phyloP scores from a whole-genome alignment of 1,140 invertebrate genomes.

The Aphelenchoides fujianensis region DNA sequence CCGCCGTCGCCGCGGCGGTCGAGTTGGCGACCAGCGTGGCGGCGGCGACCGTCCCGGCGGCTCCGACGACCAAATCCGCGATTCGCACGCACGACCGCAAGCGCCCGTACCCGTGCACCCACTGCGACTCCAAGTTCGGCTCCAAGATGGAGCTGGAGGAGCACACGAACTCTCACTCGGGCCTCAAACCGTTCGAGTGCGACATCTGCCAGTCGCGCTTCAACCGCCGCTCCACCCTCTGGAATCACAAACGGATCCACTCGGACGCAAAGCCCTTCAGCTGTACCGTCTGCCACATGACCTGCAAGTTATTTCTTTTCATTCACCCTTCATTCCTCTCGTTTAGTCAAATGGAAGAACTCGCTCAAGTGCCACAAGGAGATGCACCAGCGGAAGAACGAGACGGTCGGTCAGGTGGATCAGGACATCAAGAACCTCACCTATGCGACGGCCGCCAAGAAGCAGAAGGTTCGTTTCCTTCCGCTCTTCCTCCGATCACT shows the following conservation, averaged over 20 bases:
- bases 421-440: slow-evolving; percentile 55
- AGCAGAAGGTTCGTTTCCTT: slow-evolving; percentile 32
- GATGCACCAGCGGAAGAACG: slow-evolving; percentile 61
- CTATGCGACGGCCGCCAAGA: slow-evolving; percentile 60
- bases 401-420: slow-evolving; percentile 37
- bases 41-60: background rate
- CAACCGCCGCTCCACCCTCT: slow-evolving; percentile 60
- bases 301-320: too few species aligned
- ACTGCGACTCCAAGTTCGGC: slow-evolving; percentile 57
- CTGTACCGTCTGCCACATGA: slow-evolving; percentile 61
- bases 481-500: background rate
- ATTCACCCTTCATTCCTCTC: too few species aligned
- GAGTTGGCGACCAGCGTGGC: background rate
- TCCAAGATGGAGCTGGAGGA: slow-evolving; percentile 63
- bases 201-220: slow-evolving; percentile 58
- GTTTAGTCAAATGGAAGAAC: slow-evolving; percentile 63
- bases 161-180: slow-evolving; percentile 61
- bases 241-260: slow-evolving; percentile 62
- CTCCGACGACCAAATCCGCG: background rate
- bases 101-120: slow-evolving; percentile 57
- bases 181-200: slow-evolving; percentile 45
- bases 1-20: background rate
- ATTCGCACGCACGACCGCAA: slow-evolving; percentile 44
- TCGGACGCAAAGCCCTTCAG: slow-evolving; percentile 59
- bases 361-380: slow-evolving; percentile 62